Evolutionary conservation across 2,888 invertebrate genomes (phyloP).

Genomic region (Apoda limacodes): DNA sequence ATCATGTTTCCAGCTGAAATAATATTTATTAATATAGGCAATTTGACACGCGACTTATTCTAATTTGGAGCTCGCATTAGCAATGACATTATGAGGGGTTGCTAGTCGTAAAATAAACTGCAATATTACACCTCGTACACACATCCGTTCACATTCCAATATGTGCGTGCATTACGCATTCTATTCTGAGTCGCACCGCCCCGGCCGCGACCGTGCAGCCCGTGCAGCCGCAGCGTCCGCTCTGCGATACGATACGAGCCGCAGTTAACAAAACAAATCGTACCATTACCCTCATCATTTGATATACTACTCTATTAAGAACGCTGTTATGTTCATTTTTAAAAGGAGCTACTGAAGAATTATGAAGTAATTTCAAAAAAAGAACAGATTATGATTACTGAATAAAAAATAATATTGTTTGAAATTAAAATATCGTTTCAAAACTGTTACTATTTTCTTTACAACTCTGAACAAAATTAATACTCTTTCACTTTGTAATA

Average conservation of each 20-base stretch:
- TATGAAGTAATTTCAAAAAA: constrained; percentile 34
- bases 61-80: too few relatives aligned
- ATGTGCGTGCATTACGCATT: too few relatives aligned
- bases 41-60: too few relatives aligned
- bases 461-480: not conserved
- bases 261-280: constrained; percentile 27
- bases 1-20: too few relatives aligned
- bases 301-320: constrained; percentile 20
- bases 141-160: constrained; percentile 44
- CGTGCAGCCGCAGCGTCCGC: constrained; percentile 34
- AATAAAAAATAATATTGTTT: constrained; percentile 33
- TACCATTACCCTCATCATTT: constrained; percentile 3
- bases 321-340: constrained; percentile 19
- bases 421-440: constrained; percentile 39
- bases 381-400: constrained; percentile 33
- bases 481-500: too few relatives aligned
- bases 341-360: constrained; percentile 13
- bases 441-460: constrained; percentile 24
- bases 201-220: too few relatives aligned
- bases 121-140: constrained; percentile 40
- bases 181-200: constrained; percentile 39
- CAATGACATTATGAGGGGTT: too few relatives aligned
- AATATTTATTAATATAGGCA: too few relatives aligned
- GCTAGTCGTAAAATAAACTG: constrained; percentile 24
- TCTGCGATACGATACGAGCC: constrained; percentile 27